phyloP scores from a whole-genome alignment of 2,797 vertebrate species.

The Eulemur rubriventer region DNA sequence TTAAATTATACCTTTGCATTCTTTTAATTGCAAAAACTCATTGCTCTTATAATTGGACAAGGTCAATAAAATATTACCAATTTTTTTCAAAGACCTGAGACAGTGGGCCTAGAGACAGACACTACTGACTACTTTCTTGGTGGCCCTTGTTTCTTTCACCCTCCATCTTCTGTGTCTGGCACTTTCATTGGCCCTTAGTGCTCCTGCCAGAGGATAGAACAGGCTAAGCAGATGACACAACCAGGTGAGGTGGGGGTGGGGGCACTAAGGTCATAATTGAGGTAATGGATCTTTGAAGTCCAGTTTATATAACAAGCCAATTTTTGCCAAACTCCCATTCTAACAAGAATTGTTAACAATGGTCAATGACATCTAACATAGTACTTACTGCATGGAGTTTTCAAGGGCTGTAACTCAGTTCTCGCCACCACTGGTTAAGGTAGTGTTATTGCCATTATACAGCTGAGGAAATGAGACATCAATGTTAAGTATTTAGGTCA shows the following conservation, averaged over 20 bases:
- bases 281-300: constrained; percentile 10
- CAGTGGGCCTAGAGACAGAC: background rate
- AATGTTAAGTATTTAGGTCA: background rate
- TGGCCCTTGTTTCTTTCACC: background rate
- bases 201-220: background rate
- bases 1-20: background rate
- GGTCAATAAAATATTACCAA: background rate
- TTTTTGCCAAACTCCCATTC: background rate
- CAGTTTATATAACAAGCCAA: background rate
- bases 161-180: background rate
- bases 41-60: background rate
- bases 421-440: background rate
- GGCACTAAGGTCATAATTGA: background rate
- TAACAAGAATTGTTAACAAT: background rate
- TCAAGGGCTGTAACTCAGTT: background rate
- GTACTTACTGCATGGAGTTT: background rate
- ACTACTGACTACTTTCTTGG: background rate
- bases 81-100: background rate
- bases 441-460: background rate
- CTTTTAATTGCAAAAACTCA: background rate
- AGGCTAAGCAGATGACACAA: background rate
- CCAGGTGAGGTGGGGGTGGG: background rate
- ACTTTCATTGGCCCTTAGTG: background rate
- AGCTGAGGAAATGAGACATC: background rate
- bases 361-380: background rate